Percentiles rank a stretch among this genome's conserved stretches.
phyloP scores from a whole-genome alignment of 2,888 invertebrate genomes.

The Mimas tiliae region DNA sequence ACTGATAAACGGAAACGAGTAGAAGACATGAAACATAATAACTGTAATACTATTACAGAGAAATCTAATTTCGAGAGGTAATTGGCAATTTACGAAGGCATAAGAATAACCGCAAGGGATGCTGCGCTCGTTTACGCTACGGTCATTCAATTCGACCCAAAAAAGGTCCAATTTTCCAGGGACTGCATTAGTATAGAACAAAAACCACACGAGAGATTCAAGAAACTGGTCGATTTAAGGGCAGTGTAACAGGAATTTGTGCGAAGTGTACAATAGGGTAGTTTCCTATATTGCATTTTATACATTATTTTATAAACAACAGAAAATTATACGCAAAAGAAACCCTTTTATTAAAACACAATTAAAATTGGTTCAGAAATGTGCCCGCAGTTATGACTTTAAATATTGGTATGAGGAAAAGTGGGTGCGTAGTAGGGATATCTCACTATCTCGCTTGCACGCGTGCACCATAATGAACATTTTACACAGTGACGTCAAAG shows the following conservation, averaged over 20 bases:
- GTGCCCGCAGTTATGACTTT: too few relatives aligned
- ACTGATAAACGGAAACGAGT: neutral
- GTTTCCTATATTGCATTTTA: too few relatives aligned
- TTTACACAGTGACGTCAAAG: too few relatives aligned
- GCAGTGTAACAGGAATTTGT: neutral
- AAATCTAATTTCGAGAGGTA: slow-evolving; percentile 37
- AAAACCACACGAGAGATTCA: neutral
- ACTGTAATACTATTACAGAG: slow-evolving; percentile 26
- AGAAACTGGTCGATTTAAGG: neutral
- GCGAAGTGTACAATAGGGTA: slow-evolving; percentile 2
- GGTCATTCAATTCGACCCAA: slow-evolving; percentile 34
- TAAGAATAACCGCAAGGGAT: slow-evolving; percentile 34
- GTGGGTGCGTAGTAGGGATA: too few relatives aligned
- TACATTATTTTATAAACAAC: too few relatives aligned
- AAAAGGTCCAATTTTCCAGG: neutral
- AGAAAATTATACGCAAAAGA: too few relatives aligned
- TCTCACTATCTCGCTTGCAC: too few relatives aligned
- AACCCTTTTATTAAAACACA: too few relatives aligned
- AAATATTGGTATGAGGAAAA: too few relatives aligned
- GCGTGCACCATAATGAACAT: too few relatives aligned
- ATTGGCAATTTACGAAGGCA: slow-evolving; percentile 35
- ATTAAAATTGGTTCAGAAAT: too few relatives aligned
- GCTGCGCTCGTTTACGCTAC: slow-evolving; percentile 31
- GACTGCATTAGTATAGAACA: neutral
- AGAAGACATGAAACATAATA: neutral